Conservation (phyloP, 2,888 invertebrate genomes). For the Ormyrus pomaceus region DNA sequence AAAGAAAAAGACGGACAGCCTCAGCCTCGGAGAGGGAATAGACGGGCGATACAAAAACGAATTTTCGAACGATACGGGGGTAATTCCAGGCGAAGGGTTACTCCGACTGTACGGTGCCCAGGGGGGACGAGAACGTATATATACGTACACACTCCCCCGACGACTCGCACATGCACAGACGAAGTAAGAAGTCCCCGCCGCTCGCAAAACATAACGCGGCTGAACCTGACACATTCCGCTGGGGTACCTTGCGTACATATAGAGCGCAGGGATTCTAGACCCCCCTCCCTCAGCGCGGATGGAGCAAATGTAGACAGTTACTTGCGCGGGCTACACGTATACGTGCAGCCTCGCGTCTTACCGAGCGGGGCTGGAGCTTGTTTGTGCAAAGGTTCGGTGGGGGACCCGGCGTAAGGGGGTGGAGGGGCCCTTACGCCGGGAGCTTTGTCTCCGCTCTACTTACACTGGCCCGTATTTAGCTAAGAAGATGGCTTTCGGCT, state of each 20-base stretch:
- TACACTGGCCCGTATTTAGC: not conserved
- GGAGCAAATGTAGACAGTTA: constrained; percentile 67
- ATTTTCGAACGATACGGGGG: constrained; percentile 34
- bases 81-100: constrained; percentile 40
- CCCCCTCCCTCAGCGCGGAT: not conserved
- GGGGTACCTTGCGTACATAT: not conserved
- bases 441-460: too few species aligned
- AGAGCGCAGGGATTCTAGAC: not conserved
- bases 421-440: not conserved
- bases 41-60: constrained; percentile 20
- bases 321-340: constrained; percentile 63
- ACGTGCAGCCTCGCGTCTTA: constrained; percentile 8
- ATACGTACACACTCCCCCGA: constrained; percentile 3
- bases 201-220: constrained; percentile 67
- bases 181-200: constrained; percentile 49
- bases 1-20: not conserved
- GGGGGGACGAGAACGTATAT: constrained; percentile 22
- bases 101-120: not conserved
- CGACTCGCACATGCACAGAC: constrained; percentile 24
- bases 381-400: too few species aligned
- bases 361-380: not conserved
- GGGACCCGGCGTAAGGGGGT: not conserved
- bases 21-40: not conserved
- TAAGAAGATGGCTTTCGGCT: not conserved
- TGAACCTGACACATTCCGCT: constrained; percentile 69